Evolutionary conservation across 2,113 vertebrate species (phyloP).

Genomic region (Cochlearius cochlearius): DNA sequence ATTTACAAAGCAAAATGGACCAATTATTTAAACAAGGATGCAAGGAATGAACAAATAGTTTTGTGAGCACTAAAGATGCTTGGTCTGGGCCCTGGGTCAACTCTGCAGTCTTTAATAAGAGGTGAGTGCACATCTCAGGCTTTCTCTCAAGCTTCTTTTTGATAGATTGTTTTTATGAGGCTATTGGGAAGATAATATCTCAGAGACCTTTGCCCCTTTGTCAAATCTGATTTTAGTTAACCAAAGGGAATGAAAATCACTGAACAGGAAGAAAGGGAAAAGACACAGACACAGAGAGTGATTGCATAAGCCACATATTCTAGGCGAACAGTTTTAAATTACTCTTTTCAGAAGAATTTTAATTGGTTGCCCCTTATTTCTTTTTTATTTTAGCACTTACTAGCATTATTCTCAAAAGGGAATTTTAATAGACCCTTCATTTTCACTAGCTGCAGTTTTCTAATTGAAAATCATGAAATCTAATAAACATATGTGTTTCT

Average conservation of each 20-base stretch:
- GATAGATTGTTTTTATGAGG: background rate
- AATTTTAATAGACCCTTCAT: background rate
- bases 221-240: background rate
- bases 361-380: background rate
- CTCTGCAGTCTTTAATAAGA: background rate
- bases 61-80: background rate
- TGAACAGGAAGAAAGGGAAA: background rate
- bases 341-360: background rate
- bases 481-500: background rate
- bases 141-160: background rate
- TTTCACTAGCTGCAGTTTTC: background rate
- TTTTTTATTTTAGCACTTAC: background rate
- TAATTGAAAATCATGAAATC: background rate
- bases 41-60: background rate
- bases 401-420: background rate
- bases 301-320: background rate
- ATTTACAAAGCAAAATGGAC: conserved; percentile 26
- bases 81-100: background rate
- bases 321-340: background rate
- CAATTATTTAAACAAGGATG: conserved; percentile 10
- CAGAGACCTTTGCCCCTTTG: background rate
- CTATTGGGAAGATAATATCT: background rate
- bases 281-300: background rate
- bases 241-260: background rate
- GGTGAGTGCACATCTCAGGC: background rate